Base-by-base conservation (phyloP, 2,888 invertebrate genomes). In the Amphipoea lucens region DNA sequence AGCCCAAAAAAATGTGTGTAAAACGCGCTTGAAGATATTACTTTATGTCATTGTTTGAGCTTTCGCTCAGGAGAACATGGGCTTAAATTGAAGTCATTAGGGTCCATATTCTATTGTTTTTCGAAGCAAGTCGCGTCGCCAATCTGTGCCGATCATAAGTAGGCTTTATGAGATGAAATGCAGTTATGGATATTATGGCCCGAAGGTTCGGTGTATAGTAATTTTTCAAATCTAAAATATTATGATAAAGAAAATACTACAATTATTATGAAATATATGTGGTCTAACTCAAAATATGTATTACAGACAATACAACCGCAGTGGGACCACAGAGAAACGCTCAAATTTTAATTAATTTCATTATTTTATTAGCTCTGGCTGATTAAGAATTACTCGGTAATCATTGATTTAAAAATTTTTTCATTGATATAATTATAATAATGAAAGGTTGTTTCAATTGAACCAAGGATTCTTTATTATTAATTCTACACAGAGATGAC, bases 301-400 rank as follows among this genome's bases (percentile, higher is more conserved):
- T 74, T 63, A 68, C 51, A 73, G 62, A 76, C 70, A 70, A 85
- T 81, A 66, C 65, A 74, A 73, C 65, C 66, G 84, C 75, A 78
- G 63, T 62, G 90, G 88, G 90, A 86, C 90, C 90, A 90, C 74
- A 79, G 71, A 68, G 40, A 82, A 79, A 77, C 78, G 88, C 90
- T 88, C 88, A 89, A 90, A 82, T 78, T 60, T 62, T n/a, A 67
- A 77, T 66, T 74, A 69, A 65, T 82, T 76, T 77, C 29, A 51
- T 68, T 57, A n/a, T 40, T 69, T 78, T 78, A 76, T 57, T 62
- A 17, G 63, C 17, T 73, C 5, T 65, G 40, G 4, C 78, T 73
- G 70, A 70, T 75, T 75, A 66, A 29, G 20, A 72, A 71, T 66
- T 71, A 74, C 62, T 72, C 42, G 51, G 65, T 62, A 63, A 71